A percentile compares a stretch with the other conserved stretches of the same genome.
These are phyloP conservation scores for Drosophila aldrichi DNA, from an alignment of 2,888 invertebrate genomes.

Conservation along the genomic window DNA sequence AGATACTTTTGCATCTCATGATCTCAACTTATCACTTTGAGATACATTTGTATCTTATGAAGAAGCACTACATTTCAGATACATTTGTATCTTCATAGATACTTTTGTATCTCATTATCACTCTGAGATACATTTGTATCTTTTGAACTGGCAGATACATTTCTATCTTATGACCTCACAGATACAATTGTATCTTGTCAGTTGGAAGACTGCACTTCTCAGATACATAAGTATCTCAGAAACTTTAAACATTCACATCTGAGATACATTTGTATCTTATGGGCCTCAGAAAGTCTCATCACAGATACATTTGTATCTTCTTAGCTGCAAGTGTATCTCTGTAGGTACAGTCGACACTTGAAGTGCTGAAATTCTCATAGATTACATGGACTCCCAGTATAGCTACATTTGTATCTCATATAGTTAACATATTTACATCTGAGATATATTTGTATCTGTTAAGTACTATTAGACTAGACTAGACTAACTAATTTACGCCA, in stretches of 20 bases:
- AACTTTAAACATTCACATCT: too few species aligned
- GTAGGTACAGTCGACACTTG: too few species aligned
- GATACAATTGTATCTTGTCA: not conserved
- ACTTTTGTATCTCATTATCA: not conserved
- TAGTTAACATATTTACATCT: not conserved
- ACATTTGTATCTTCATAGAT: not conserved
- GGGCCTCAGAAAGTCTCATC: too few species aligned
- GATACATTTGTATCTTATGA: too few species aligned
- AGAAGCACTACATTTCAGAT: too few species aligned
- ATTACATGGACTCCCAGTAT: too few species aligned
- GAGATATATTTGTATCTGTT: not conserved
- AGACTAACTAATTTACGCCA: not conserved
- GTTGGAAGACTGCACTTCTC: not conserved
- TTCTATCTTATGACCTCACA: not conserved
- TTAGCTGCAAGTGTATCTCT: too few species aligned
- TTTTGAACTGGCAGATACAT: not conserved
- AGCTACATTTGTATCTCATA: not conserved
- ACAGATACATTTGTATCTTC: too few species aligned
- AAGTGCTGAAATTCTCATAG: too few species aligned
- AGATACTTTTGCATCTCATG: not conserved
- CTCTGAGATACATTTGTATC: not conserved
- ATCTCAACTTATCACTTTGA: too few species aligned
- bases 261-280: not conserved
- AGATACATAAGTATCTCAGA: not conserved
- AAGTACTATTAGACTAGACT: too few species aligned